These are phyloP conservation scores for Caenorhabditis elegans DNA, from an alignment of 1,140 invertebrate species.

Conservation along the genomic window DNA sequence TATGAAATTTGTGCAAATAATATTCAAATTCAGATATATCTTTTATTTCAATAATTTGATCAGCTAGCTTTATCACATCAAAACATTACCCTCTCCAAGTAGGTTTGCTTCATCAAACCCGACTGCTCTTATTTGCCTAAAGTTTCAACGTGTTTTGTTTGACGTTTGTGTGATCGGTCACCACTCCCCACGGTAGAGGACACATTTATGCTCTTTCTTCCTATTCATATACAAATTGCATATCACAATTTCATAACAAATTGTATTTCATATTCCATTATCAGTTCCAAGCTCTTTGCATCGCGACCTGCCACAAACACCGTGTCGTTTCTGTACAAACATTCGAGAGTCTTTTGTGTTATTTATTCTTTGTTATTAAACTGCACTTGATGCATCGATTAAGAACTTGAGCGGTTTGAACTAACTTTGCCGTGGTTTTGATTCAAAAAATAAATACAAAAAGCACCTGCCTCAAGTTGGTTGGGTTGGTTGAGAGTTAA, in stretches of 20 bases:
- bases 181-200: not conserved
- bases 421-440: not conserved
- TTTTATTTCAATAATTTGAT: too few relatives aligned
- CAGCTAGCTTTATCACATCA: constrained; percentile 1
- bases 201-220: not conserved
- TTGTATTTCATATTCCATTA: too few relatives aligned
- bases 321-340: constrained; percentile 1
- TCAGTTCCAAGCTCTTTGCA: not conserved
- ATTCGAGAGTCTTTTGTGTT: not conserved
- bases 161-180: not conserved
- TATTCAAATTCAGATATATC: too few relatives aligned
- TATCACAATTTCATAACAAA: constrained; percentile 17
- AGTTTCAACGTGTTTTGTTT: constrained; percentile 32
- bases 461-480: not conserved
- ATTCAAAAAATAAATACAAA: constrained; percentile 30
- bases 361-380: constrained; percentile 16
- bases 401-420: not conserved
- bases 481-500: not conserved
- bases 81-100: not conserved
- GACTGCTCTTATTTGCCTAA: not conserved
- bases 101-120: not conserved
- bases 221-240: constrained; percentile 27
- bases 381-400: not conserved
- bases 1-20: too few relatives aligned
- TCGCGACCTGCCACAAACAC: not conserved